phyloP scores from a whole-genome alignment of 2,888 invertebrate species.

The Invenusta paracnida region DNA sequence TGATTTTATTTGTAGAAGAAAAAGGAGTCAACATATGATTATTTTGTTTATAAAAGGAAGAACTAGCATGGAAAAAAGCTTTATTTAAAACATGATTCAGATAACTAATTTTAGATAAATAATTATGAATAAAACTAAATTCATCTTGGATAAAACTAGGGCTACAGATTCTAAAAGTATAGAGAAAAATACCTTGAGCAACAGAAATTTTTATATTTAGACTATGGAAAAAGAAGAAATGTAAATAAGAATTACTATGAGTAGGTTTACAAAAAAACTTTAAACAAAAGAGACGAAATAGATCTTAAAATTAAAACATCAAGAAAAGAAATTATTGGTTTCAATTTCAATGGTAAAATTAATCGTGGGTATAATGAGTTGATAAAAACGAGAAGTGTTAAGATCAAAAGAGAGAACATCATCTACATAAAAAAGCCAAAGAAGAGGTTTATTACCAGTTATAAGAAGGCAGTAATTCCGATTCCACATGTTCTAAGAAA shows the following conservation, averaged over 20 bases:
- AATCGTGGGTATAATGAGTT: no score
- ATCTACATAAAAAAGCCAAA: no score
- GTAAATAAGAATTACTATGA: background rate
- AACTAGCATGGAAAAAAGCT: background rate
- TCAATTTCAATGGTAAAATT: background rate
- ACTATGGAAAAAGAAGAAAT: background rate
- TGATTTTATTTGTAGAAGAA: background rate
- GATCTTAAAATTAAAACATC: background rate
- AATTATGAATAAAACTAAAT: background rate
- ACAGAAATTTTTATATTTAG: background rate
- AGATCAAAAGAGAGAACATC: background rate
- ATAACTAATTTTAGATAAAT: background rate
- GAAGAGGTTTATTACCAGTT: background rate
- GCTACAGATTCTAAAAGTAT: background rate
- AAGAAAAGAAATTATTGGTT: background rate
- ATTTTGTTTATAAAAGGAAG: background rate
- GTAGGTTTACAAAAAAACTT: background rate
- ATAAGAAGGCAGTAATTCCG: background rate
- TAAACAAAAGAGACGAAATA: background rate
- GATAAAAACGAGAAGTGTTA: background rate
- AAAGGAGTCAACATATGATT: background rate
- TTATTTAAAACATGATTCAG: background rate
- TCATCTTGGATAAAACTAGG: background rate
- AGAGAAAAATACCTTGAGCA: background rate
- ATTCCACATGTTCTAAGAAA: background rate